Base-by-base conservation (phyloP, 92 coral and sea anemone genomes). In the Actinernus sp. region DNA sequence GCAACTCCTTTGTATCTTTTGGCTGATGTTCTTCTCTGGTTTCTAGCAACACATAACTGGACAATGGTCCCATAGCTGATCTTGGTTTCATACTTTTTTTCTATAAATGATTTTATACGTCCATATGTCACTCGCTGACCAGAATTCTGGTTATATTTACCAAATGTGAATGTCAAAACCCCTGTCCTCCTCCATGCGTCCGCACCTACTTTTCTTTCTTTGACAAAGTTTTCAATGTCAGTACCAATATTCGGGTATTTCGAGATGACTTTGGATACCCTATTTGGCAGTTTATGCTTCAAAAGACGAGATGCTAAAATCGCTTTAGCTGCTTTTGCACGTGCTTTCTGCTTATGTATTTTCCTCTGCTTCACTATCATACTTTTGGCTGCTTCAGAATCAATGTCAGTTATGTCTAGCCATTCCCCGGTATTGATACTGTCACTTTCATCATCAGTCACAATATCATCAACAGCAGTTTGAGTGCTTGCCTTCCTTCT, bases 101-200 rank as follows among this genome's bases (percentile, higher is more conserved):
- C 59, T 19, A 82, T 45, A 31, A 53, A 44, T 31, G 45, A 47
- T 44, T 62, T 63, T 14, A 76, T 76, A 22, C 64, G n/a, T 17
- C 58, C n/a, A 61, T 61, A 78, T 8, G 81, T 73, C 18, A 65
- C 65, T 31, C 58, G 34, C 30, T 37, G 64, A 4, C 77, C 82
- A 38, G 18, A 21, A 23, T 9, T 54, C 43, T 21, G 39, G n/a
- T 21, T 13, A n/a, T 31, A 44, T 11, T 55, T 52, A 27, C 70
- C 80, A 57, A 59, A 45, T 4, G 64, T 52, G 26, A 77, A 84
- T 1, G 85, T 86, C 18, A 74, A 31, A 0, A 81, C 88, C 0
- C 93, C 93, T 0, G 88, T 87, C 18, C 88, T 61, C 22, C 84
- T 58, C 79, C 87, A 85, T 13, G 81, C 83, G 70, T 86, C 79